Evolutionary conservation across 2,888 invertebrate genomes (phyloP).

Genomic region (Acanthosepion esculentum): DNA sequence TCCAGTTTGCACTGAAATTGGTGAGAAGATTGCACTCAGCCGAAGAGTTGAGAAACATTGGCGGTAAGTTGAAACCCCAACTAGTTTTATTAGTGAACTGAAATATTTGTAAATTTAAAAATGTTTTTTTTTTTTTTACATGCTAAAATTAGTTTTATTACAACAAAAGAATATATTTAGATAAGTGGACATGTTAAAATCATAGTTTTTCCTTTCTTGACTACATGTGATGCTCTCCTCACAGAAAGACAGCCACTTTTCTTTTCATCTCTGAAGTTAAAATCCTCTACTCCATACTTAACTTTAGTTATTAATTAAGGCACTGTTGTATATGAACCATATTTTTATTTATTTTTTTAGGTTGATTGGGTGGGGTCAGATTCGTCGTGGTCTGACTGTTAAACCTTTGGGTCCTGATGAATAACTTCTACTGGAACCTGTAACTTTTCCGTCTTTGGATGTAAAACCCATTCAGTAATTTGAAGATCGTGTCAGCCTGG

Average conservation of each 20-base stretch:
- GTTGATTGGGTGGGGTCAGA: constrained; percentile 99
- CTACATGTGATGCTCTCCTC: too few relatives aligned
- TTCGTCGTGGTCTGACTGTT: constrained; percentile 96
- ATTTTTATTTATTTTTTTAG: constrained; percentile 77
- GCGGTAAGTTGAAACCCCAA: constrained; percentile 82
- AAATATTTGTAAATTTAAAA: background rate
- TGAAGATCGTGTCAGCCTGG: background rate
- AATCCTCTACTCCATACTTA: too few relatives aligned
- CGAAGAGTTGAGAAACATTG: constrained; percentile 99
- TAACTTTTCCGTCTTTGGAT: background rate
- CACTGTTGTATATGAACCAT: too few relatives aligned
- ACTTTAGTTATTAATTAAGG: too few relatives aligned
- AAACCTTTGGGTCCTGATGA: constrained; percentile 79
- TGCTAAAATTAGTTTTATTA: too few relatives aligned
- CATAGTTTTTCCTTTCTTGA: too few relatives aligned
- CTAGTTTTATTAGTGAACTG: background rate
- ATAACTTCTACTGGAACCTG: background rate
- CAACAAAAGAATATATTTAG: too few relatives aligned
- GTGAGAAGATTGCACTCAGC: constrained; percentile 99
- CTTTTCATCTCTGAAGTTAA: too few relatives aligned
- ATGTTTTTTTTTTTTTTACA: background rate
- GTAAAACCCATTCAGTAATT: background rate
- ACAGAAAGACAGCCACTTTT: too few relatives aligned
- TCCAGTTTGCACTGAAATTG: constrained; percentile 98
- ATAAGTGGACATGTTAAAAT: too few relatives aligned